Evolutionary conservation across 2,797 vertebrate species (phyloP).

Genomic region (Sylvilagus floridanus): DNA sequence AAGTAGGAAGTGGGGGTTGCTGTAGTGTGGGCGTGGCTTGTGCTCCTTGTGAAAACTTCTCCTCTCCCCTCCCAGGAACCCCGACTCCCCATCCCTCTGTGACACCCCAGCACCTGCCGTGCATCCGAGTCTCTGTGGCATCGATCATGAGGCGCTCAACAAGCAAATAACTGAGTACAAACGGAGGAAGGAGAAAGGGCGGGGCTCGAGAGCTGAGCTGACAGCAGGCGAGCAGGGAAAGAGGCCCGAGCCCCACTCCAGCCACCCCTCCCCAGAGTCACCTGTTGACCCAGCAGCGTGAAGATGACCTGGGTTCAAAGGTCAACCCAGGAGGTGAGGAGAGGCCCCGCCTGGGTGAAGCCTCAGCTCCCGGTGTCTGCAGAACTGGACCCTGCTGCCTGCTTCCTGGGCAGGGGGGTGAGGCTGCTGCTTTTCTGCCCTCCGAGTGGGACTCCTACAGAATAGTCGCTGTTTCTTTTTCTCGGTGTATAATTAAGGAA

Average conservation of each 20-base stretch:
- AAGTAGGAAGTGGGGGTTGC: too few species aligned
- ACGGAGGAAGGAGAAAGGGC: constrained; percentile 78
- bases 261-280: constrained; percentile 85
- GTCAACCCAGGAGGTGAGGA: too few species aligned
- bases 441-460: background rate
- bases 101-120: background rate
- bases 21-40: background rate
- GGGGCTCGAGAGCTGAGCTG: constrained; percentile 83
- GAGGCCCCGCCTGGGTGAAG: background rate
- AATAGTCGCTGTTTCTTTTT: background rate
- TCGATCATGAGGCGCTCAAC: constrained; percentile 90
- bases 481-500: background rate
- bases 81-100: background rate
- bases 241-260: constrained; percentile 68
- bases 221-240: constrained; percentile 81
- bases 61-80: constrained; percentile 77
- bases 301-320: constrained; percentile 22
- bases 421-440: background rate
- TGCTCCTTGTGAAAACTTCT: background rate
- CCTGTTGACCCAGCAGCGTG: constrained; percentile 77
- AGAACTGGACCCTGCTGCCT: too few species aligned
- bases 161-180: constrained; percentile 91
- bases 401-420: too few species aligned
- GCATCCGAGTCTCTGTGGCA: constrained; percentile 86
- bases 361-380: too few species aligned